These are phyloP conservation scores for Apis florea DNA, from an alignment of 1,140 invertebrate genomes.

Conservation along the genomic window DNA sequence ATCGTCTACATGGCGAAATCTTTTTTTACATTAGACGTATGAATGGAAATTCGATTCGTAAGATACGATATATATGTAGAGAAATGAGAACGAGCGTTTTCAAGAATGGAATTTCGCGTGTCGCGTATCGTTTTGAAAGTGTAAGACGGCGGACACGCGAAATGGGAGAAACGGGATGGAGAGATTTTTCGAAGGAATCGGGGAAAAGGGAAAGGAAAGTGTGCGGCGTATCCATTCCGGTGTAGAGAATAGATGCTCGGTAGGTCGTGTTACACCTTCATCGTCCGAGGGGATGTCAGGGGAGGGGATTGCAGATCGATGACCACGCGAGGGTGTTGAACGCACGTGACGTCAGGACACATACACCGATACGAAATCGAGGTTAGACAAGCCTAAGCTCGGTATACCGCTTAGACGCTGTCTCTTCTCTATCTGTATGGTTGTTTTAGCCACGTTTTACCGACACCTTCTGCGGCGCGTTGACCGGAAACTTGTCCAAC, in stretches of 20 bases:
- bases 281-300: constrained; percentile 29
- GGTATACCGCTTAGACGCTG: constrained; percentile 8
- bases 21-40: too few species aligned
- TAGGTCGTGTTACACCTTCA: constrained; percentile 42
- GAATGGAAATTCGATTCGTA: too few species aligned
- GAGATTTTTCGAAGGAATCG: constrained; percentile 6
- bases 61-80: too few species aligned
- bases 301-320: constrained; percentile 52
- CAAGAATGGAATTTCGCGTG: too few species aligned
- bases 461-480: not conserved
- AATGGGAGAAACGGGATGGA: not conserved
- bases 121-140: too few species aligned
- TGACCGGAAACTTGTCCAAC: constrained; percentile 27
- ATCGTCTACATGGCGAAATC: too few species aligned
- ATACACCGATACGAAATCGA: constrained; percentile 47
- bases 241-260: constrained; percentile 38
- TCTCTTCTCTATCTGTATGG: constrained; percentile 26
- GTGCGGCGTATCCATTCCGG: constrained; percentile 34
- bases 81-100: not conserved
- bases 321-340: constrained; percentile 48
- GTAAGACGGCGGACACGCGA: not conserved
- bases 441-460: constrained; percentile 23
- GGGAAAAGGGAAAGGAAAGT: constrained; percentile 19
- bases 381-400: constrained; percentile 51
- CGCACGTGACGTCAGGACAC: constrained; percentile 52